phyloP scores from a whole-genome alignment of 2,797 vertebrate species.

The Gephyroberyx darwinii region DNA sequence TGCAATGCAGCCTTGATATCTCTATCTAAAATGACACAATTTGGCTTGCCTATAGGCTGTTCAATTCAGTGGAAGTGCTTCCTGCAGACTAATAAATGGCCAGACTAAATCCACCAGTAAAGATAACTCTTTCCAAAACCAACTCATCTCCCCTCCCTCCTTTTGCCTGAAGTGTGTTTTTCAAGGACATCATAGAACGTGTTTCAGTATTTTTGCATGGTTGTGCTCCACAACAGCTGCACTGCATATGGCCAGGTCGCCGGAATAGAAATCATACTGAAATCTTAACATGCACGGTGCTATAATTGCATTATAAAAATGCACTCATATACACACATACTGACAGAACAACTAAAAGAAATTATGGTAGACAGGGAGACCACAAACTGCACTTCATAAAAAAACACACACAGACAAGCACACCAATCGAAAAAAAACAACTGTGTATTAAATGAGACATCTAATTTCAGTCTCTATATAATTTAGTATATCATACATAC shows the following conservation, averaged over 20 bases:
- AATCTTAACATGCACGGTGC: slow-evolving; percentile 57
- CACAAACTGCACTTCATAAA: slow-evolving; percentile 74
- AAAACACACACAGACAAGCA: slow-evolving; percentile 85
- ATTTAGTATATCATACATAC: slow-evolving; percentile 80
- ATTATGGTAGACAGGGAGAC: slow-evolving; percentile 18
- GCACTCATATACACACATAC: slow-evolving; percentile 26
- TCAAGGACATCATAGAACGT: slow-evolving; percentile 70
- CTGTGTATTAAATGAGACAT: slow-evolving; percentile 82
- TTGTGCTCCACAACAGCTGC: slow-evolving; percentile 60
- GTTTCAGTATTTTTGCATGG: slow-evolving; percentile 51
- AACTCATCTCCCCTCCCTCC: slow-evolving; percentile 44
- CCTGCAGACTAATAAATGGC: slow-evolving; percentile 58
- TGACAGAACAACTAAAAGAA: slow-evolving; percentile 44
- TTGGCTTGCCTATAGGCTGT: slow-evolving; percentile 45
- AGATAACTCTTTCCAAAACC: slow-evolving; percentile 58
- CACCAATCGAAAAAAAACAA: slow-evolving; percentile 57
- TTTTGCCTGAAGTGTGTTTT: slow-evolving; percentile 55
- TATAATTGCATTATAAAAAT: slow-evolving; percentile 59
- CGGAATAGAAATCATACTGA: slow-evolving; percentile 55
- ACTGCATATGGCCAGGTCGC: slow-evolving; percentile 53
- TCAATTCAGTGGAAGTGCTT: slow-evolving; percentile 36
- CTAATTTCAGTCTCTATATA: slow-evolving; percentile 90
- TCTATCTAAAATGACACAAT: slow-evolving; percentile 40
- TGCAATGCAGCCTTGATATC: slow-evolving; percentile 46
- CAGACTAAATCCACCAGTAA: slow-evolving; percentile 51